Evolutionary conservation across 2,888 invertebrate species (phyloP).

Genomic region (Eristalinus aeneus): DNA sequence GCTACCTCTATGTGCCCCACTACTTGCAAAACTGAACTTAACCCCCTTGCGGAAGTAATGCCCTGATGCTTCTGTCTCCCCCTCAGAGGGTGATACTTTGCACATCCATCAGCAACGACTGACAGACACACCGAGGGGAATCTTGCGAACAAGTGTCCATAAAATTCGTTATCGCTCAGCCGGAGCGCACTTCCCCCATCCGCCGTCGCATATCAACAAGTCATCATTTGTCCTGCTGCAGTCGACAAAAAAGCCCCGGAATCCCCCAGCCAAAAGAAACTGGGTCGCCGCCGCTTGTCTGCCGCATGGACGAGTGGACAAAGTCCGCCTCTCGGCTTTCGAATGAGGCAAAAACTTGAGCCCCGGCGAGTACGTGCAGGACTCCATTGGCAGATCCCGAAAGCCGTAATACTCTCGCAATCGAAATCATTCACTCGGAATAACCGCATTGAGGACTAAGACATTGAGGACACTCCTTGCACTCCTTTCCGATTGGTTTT

Average conservation of each 20-base stretch:
- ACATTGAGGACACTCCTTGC: constrained; percentile 55
- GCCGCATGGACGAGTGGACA: constrained; percentile 33
- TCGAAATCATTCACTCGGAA: constrained; percentile 59
- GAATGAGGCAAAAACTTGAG: constrained; percentile 5
- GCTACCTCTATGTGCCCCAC: too few relatives aligned
- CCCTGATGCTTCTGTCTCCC: neutral
- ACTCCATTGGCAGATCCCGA: constrained; percentile 31
- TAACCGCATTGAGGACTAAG: constrained; percentile 63
- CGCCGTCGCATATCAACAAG: constrained; percentile 57
- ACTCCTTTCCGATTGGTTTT: constrained; percentile 47
- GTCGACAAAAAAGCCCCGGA: constrained; percentile 10
- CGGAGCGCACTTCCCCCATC: neutral
- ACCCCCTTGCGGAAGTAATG: neutral
- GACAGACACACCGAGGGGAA: neutral
- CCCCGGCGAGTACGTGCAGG: neutral
- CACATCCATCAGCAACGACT: neutral
- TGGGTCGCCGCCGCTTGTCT: constrained; percentile 62
- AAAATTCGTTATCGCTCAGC: neutral
- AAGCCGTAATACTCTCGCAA: constrained; percentile 46
- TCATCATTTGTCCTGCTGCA: constrained; percentile 26
- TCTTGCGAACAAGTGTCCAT: neutral
- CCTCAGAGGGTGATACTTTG: neutral
- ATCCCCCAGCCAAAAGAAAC: constrained; percentile 31
- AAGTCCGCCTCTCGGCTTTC: constrained; percentile 3
- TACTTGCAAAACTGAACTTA: neutral